Evolutionary conservation across 2,113 vertebrate species (phyloP), one percentile per base, ranked within the genome.

Genomic region (Serinus canaria): DNA sequence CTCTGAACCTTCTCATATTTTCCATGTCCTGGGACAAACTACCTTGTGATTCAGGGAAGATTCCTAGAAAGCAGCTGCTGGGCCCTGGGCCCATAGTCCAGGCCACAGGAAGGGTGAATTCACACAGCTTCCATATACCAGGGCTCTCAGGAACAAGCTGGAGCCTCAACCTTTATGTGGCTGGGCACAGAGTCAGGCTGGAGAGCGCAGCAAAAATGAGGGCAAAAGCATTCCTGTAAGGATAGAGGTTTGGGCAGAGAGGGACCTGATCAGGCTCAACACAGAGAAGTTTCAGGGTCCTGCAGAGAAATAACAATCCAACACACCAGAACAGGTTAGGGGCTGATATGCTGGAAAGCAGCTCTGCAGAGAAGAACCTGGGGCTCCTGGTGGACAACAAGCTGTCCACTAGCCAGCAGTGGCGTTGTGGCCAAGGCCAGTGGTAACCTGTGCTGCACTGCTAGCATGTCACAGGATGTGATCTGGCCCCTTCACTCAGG

Each of bases 401-500:
- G 14, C 17, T 69, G 20, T 23, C n/a, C 30, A 7, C 47, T 21
- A 53, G 46, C 23, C 2, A 0, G 37, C 28, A 46, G n/a, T 22
- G 22, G 15, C 11, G 23, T 47, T 30, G 47, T 41, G 30, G 55
- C 20, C 39, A 46, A 47, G 58, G 7, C 24, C 56, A n/a, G 8
- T 5, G 9, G 6, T 14, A 21, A 30, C 53, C 39, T 18, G 23
- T 16, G 20, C 11, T 60, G 20, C 47, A 15, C 23, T 60, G 20
- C 2, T 24, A 47, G 21, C 24, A 41, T 0, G 0, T 25, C 28
- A 31, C 28, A 13, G 16, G n/a, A 53, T 28, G 17, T 18, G n/a
- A 47, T 62, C 9, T 47, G 9, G 9, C 5, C n/a, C 21, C 35
- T 69, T 41, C 27, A 43, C 21, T 49, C 30, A 49, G n/a, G 35